A percentile compares a stretch with the other conserved stretches of the same genome.
Evolutionary conservation across 2,113 vertebrate species (phyloP).

Genomic region (Piprites chloris): DNA sequence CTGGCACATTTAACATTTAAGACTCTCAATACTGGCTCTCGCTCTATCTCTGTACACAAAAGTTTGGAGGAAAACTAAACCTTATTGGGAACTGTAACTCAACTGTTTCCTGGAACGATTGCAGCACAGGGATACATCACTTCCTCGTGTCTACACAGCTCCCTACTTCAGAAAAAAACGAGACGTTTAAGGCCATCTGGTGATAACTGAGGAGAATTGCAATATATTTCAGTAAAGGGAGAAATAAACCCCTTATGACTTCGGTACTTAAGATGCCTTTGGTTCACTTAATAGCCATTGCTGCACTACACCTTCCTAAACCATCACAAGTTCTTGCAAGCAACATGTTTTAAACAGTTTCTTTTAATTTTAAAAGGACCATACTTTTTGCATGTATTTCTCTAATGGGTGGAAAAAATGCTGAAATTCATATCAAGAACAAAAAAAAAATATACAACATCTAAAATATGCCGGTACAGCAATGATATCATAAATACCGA

Average conservation of each 20-base stretch:
- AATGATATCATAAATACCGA: not conserved
- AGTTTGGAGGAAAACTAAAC: not conserved
- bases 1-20: not conserved
- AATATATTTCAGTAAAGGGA: not conserved
- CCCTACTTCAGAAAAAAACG: not conserved
- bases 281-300: not conserved
- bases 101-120: slow-evolving; percentile 25
- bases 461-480: not conserved
- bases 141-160: slow-evolving; percentile 6
- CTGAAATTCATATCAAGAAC: not conserved
- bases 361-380: not conserved
- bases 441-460: not conserved
- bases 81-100: not conserved
- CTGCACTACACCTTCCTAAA: not conserved
- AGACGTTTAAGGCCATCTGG: slow-evolving; percentile 35
- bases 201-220: slow-evolving; percentile 25
- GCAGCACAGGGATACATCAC: slow-evolving; percentile 25
- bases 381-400: not conserved
- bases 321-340: not conserved
- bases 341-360: not conserved
- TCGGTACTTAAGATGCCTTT: not conserved
- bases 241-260: not conserved
- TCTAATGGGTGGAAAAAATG: not conserved
- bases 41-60: not conserved
- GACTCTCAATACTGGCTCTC: not conserved